A percentile compares a stretch with the other conserved stretches of the same genome.
Conservation (phyloP, 2,113 vertebrate species). For the Gambusia affinis region DNA sequence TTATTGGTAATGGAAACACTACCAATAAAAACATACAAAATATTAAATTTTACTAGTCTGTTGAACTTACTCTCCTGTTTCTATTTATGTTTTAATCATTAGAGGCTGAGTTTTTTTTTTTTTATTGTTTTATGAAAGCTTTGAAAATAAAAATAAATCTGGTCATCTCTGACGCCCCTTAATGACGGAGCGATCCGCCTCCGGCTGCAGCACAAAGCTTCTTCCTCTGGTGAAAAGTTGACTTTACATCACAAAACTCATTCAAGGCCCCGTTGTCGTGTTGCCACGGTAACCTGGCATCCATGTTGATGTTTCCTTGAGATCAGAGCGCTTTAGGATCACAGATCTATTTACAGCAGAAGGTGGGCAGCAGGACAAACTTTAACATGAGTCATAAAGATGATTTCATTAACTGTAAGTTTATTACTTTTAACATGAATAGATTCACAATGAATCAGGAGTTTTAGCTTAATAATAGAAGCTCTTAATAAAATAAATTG, state of each 20-base stretch:
- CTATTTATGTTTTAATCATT: too few relatives aligned
- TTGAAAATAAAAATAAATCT: too few relatives aligned
- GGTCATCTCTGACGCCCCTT: too few relatives aligned
- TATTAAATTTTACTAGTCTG: too few relatives aligned
- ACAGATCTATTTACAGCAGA: conserved; percentile 59
- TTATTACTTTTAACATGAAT: not conserved
- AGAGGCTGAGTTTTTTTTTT: too few relatives aligned
- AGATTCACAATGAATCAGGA: not conserved
- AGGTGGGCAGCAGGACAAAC: conserved; percentile 2
- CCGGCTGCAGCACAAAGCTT: not conserved
- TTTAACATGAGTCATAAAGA: not conserved
- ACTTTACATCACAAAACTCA: not conserved
- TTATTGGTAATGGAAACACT: too few relatives aligned
- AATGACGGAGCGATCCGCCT: too few relatives aligned
- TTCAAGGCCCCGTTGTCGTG: conserved; percentile 26
- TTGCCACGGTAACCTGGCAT: conserved; percentile 62
- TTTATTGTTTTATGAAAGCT: too few relatives aligned
- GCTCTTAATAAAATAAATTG: not conserved
- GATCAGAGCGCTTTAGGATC: conserved; percentile 48
- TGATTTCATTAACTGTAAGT: too few relatives aligned
- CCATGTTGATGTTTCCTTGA: conserved; percentile 47
- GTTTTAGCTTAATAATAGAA: too few relatives aligned
- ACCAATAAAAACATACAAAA: too few relatives aligned
- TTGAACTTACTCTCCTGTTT: too few relatives aligned
- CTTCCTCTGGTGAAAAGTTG: not conserved